Evolutionary conservation across 2,888 invertebrate genomes (phyloP).

Genomic region (Diploptera punctata): DNA sequence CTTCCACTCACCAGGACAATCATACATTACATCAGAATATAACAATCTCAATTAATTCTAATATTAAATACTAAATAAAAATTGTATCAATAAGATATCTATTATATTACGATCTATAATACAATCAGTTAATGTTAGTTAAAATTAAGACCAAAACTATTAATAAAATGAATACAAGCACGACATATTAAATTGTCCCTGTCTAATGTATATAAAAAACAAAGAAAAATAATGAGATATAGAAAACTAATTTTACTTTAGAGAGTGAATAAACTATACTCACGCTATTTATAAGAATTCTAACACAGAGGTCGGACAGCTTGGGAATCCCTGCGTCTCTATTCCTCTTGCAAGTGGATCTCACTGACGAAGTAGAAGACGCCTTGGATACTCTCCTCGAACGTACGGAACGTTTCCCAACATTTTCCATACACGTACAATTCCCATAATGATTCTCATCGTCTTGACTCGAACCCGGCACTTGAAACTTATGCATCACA

Average conservation of each 20-base stretch:
- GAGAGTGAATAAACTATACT: not conserved
- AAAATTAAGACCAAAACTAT: too few relatives aligned
- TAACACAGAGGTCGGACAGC: not conserved
- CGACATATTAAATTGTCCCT: too few relatives aligned
- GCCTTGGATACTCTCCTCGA: not conserved
- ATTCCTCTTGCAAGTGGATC: not conserved
- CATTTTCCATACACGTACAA: not conserved
- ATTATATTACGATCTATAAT: too few relatives aligned
- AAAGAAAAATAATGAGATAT: too few relatives aligned
- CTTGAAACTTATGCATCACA: not conserved
- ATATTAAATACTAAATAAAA: too few relatives aligned
- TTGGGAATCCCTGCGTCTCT: not conserved
- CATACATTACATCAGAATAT: too few relatives aligned
- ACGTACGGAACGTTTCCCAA: not conserved
- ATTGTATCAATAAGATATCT: too few relatives aligned
- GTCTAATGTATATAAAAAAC: too few relatives aligned
- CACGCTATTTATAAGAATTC: not conserved
- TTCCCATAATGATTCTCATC: slow-evolving; percentile 8
- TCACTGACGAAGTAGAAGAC: not conserved
- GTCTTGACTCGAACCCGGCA: not conserved
- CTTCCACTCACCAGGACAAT: too few relatives aligned
- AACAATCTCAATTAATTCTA: too few relatives aligned
- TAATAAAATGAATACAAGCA: too few relatives aligned
- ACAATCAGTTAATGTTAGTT: too few relatives aligned
- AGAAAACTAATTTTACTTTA: not conserved